These are phyloP conservation scores for Ellobium chinense DNA, from an alignment of 2,888 invertebrate species.

Conservation along the genomic window DNA sequence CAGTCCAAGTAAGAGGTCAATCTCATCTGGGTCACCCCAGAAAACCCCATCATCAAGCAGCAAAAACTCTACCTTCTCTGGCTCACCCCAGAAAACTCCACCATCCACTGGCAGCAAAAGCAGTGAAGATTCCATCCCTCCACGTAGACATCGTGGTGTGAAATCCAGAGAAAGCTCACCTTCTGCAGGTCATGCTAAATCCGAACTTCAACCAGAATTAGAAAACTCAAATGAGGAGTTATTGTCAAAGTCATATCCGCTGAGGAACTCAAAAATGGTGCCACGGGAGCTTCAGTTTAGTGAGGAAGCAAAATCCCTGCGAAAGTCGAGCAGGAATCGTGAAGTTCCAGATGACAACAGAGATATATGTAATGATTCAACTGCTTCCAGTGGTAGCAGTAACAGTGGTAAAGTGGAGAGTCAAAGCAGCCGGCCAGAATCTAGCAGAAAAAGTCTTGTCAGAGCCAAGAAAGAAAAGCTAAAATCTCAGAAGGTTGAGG, in stretches of 20 bases:
- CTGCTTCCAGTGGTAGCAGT: neutral
- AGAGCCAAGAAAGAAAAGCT: constrained; percentile 18
- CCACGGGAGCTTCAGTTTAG: neutral
- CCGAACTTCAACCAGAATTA: neutral
- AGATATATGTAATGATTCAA: neutral
- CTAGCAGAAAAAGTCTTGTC: neutral
- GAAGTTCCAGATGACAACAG: neutral
- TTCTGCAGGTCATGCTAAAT: neutral
- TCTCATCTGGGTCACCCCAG: neutral
- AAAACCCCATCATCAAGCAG: neutral
- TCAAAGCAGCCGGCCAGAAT: neutral
- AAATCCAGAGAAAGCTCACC: neutral
- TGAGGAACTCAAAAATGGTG: neutral
- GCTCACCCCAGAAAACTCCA: neutral
- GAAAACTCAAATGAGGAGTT: neutral
- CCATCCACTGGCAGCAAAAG: constrained; percentile 7
- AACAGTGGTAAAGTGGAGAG: neutral
- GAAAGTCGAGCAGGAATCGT: neutral
- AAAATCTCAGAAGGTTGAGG: constrained; percentile 6
- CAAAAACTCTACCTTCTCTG: neutral
- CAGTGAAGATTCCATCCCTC: neutral
- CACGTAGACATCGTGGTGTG: neutral
- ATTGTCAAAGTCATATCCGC: neutral
- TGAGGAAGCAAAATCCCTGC: neutral
- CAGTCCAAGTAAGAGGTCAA: constrained; percentile 1